Base-by-base conservation (phyloP, 30 jellyfish, hydroid and myxozoan species). In the Hydra vulgaris region DNA sequence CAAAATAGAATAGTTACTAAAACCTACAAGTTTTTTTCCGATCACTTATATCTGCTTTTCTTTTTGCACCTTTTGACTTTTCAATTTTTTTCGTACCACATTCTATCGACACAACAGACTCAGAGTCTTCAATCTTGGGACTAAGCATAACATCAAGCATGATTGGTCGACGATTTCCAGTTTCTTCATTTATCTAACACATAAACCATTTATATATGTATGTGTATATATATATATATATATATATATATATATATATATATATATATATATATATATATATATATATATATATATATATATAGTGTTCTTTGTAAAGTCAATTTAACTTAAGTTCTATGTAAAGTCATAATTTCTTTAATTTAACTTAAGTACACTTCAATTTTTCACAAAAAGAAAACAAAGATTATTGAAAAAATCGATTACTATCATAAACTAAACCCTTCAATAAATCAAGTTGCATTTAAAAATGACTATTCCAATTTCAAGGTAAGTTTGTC, bases 111-210 rank as follows among this genome's bases (percentile, higher is more conserved):
- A 22, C 55, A 21, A n/a, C 81, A 73, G 81, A 73, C 21, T 73
- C 53, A 3, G 61, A 40, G 61, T 40, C 61, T 40, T 40, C 61
- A 40, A 40, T 40, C 12, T 40, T 40, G 5, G 61, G 61, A n/a
- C 77, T 72, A 18, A 81, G 73, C 89, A 86, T 25, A 15, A 90
- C 95, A 79, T 90, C 94, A 23, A 90, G 90, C 97, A 90, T 90
- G 27, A 90, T 85, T 3, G 97, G 97, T 23, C 97, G 84, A 15
- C 95, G 84, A 72, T 90, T 90, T 24, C 97, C 95, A 1, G 97
- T 90, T 76, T 90, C 97, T 79, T 90, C 97, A 74, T 90, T 90
- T 0, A 90, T 82, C 97, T 90, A 71, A 25, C 82, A 73, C 23
- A 53, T 27, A 27, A 21, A 55, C n/a, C n/a, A n/a, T n/a, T n/a